Conservation (phyloP, 1,140 invertebrate species). For the Babylonia areolata region DNA sequence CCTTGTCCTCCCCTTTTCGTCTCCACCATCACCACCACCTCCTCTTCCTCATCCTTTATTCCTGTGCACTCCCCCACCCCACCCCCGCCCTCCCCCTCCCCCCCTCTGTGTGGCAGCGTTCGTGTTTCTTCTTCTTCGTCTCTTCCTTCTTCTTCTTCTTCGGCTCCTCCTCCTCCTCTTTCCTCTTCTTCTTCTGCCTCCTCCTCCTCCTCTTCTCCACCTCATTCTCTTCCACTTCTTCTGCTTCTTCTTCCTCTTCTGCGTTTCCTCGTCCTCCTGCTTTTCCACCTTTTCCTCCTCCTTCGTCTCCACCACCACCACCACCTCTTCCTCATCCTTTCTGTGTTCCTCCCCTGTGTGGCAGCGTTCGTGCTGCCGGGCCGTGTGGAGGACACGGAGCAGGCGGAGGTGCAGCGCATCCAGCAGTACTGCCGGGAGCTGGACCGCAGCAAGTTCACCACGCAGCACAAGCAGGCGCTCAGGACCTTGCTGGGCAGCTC, state of each 20-base stretch:
- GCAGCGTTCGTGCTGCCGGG: background rate
- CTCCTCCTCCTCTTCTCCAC: background rate
- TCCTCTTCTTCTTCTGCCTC: background rate
- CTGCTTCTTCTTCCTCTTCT: background rate
- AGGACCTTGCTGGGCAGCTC: slow-evolving; percentile 49
- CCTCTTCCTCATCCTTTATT: no score
- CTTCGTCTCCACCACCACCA: no score
- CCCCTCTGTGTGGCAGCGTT: background rate
- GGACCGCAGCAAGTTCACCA: slow-evolving; percentile 52
- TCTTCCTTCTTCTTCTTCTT: background rate
- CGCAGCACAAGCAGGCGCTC: slow-evolving; percentile 45
- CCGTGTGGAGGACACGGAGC: slow-evolving; percentile 10
- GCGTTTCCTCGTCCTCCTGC: no score
- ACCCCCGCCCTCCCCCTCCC: background rate
- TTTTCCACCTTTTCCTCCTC: no score
- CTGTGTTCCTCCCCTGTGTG: background rate
- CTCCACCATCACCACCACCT: background rate
- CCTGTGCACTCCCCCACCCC: no score
- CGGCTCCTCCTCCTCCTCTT: background rate
- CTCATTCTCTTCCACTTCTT: background rate
- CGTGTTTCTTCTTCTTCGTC: background rate
- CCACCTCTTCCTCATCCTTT: no score
- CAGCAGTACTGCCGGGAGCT: slow-evolving; percentile 49
- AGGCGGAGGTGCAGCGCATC: slow-evolving; percentile 42
- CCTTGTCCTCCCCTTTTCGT: no score